phyloP scores from a whole-genome alignment of 2,113 vertebrate species.

The Triplophysa tibetana region DNA sequence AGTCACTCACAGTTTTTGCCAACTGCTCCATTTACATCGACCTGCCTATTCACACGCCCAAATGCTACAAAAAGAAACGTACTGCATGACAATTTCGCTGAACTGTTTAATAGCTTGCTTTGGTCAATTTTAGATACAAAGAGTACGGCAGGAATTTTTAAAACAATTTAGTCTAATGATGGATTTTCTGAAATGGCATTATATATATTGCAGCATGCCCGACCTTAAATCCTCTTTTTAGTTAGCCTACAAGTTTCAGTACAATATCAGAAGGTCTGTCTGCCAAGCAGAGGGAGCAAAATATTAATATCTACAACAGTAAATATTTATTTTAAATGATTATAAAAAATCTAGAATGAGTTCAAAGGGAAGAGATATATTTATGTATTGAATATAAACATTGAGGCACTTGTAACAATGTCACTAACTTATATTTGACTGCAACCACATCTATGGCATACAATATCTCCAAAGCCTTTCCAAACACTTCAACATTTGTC shows the following conservation, averaged over 20 bases:
- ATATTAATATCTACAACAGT: slow-evolving; percentile 6
- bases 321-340: not conserved
- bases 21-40: slow-evolving; percentile 71
- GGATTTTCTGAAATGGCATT: not conserved
- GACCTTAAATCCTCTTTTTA: not conserved
- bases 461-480: not conserved
- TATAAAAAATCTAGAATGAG: not conserved
- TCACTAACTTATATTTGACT: not conserved
- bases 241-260: not conserved
- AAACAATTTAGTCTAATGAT: not conserved
- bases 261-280: not conserved
- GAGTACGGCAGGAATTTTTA: not conserved
- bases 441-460: too few species aligned
- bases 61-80: slow-evolving; percentile 11
- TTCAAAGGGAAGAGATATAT: not conserved
- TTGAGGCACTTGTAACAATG: too few species aligned
- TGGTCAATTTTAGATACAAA: slow-evolving; percentile 1
- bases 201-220: not conserved
- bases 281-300: slow-evolving; percentile 40
- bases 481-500: not conserved
- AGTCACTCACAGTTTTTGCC: slow-evolving; percentile 68
- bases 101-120: slow-evolving; percentile 15
- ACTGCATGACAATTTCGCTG: not conserved
- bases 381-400: not conserved
- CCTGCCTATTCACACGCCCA: slow-evolving; percentile 57